Evolutionary conservation across 1,140 invertebrate genomes (phyloP), one percentile per base, ranked within the genome.

Genomic region (Chionoecetes opilio): DNA sequence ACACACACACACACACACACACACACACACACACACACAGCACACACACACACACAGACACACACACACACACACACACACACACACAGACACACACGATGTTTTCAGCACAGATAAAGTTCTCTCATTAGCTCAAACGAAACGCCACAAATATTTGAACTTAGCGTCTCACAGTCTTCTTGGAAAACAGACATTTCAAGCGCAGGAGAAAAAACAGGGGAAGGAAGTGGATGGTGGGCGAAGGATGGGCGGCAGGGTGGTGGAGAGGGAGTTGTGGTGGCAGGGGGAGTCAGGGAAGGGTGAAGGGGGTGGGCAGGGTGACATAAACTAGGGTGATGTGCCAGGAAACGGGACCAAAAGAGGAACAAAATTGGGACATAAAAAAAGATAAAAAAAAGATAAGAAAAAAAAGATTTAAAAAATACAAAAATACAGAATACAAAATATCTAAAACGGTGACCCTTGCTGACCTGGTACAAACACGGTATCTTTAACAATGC

Each of bases 1-100:
- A 86, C 85, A 86, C 85, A 86, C 85, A 86, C 85, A 86, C 85
- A 86, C 85, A 86, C 85, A 86, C 85, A 86, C 85, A 86, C 85
- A 86, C 85, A 86, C 85, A 86, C 85, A 86, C 85, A 86, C 85
- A 86, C 85, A 86, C 85, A 35, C 32, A 86, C 85, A 86, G n/a
- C 85, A 35, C 85, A 86, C 85, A 86, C 85, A 86, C 85, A 86
- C 85, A 86, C 85, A 86, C 85, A 86, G 31, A 86, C 85, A 86
- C 84, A 31, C 29, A 86, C 84, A 86, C 11, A 86, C 84, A 86
- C 84, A 86, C 84, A 86, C 29, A 86, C 84, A 86, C 84, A 86
- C 84, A 86, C 29, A 86, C 29, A 86, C 85, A 86, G 31, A 34
- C 31, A 86, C 85, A 86, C 85, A 86, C 63, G 63, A 75, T 75